Conservation (phyloP, 2,888 invertebrate genomes). For the Watsonalla binaria region DNA sequence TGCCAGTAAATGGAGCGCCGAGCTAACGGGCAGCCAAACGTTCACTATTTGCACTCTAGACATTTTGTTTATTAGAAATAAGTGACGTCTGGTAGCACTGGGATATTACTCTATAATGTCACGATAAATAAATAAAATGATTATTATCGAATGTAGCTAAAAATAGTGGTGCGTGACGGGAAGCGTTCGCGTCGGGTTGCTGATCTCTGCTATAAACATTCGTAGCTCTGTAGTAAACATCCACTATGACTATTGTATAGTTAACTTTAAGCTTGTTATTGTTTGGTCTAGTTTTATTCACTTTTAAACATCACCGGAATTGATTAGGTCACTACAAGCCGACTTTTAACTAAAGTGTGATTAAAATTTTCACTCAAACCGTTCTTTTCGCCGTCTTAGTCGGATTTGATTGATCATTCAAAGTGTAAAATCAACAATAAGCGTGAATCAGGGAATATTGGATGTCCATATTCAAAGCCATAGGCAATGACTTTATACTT, state of each 20-base stretch:
- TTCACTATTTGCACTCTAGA: too few relatives aligned
- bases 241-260: conserved; percentile 27
- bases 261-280: conserved; percentile 7
- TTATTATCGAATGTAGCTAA: conserved; percentile 37
- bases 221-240: conserved; percentile 49
- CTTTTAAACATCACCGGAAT: not conserved
- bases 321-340: not conserved
- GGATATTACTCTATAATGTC: conserved; percentile 12
- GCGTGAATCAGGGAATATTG: too few relatives aligned
- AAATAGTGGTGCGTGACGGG: conserved; percentile 28
- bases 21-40: too few relatives aligned
- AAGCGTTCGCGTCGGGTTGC: conserved; percentile 40
- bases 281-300: conserved; percentile 1
- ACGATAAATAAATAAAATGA: conserved; percentile 35
- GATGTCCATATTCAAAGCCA: too few relatives aligned
- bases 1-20: too few relatives aligned
- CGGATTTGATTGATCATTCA: too few relatives aligned
- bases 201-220: conserved; percentile 55
- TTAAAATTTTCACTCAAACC: too few relatives aligned
- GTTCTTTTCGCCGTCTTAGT: too few relatives aligned
- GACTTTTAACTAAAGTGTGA: not conserved
- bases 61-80: too few relatives aligned
- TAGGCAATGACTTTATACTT: too few relatives aligned
- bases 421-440: too few relatives aligned
- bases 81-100: too few relatives aligned